These are phyloP conservation scores for Brachionichthys hirsutus DNA, from an alignment of 2,113 vertebrate species.

Conservation along the genomic window DNA sequence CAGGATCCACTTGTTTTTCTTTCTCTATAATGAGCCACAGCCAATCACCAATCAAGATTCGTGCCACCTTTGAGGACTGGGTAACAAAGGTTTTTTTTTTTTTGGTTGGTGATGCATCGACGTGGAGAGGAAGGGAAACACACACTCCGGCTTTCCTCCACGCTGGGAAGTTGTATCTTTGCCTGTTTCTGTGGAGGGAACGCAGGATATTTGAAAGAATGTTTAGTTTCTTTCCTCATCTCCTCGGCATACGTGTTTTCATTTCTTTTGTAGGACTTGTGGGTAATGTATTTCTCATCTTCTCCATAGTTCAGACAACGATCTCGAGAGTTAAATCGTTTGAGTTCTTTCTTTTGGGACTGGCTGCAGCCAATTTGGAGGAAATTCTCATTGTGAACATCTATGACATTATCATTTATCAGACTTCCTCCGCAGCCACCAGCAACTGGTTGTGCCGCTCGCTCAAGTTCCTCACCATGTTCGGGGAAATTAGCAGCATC, in stretches of 20 bases:
- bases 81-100: constrained; percentile 35
- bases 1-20: constrained; percentile 47
- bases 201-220: constrained; percentile 34
- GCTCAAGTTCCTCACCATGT: constrained; percentile 63
- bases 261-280: constrained; percentile 63
- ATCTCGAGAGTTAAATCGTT: constrained; percentile 65
- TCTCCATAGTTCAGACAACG: constrained; percentile 49
- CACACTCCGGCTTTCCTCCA: background rate
- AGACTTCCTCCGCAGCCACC: rapidly evolving
- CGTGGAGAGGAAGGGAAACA: constrained; percentile 6
- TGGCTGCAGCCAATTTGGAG: constrained; percentile 68
- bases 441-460: constrained; percentile 39
- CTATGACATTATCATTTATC: constrained; percentile 49
- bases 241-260: constrained; percentile 51
- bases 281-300: constrained; percentile 68
- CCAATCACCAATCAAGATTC: constrained; percentile 50
- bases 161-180: background rate
- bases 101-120: constrained; percentile 47
- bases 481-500: constrained; percentile 69
- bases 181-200: background rate
- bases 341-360: constrained; percentile 72
- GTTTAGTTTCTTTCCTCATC: background rate
- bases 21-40: constrained; percentile 59
- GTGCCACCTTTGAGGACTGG: constrained; percentile 42
- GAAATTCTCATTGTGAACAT: constrained; percentile 70